Evolutionary conservation across 2,113 vertebrate species (phyloP), one percentile per base, ranked within the genome.

Genomic region (Nothoprocta perdicaria): DNA sequence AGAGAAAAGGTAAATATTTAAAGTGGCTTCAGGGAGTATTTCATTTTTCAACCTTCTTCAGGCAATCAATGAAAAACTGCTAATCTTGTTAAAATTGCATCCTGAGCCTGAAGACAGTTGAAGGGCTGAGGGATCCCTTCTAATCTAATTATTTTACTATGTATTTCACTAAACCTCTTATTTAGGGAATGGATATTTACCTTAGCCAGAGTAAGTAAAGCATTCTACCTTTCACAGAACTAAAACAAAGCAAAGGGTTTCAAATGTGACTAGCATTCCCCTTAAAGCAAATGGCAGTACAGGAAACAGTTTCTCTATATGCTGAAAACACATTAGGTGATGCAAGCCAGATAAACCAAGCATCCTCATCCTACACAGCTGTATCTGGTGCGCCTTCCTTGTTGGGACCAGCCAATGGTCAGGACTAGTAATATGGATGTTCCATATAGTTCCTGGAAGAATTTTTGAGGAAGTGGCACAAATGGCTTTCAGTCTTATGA

Each of bases 171-270:
- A 88, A 91, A 92, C 65, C 80, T 94, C 71, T 95, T 95, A 95
- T 96, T 95, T 96, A 88, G 86, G 38, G 67, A 89, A 81, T 86
- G 90, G 80, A 77, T 94, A 91, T 95, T 96, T 94, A 93, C 80
- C 85, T 94, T 93, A 89, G 82, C 63, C 84, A 93, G 73, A 76
- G 87, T 78, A 96, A 96, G 95, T 95, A 96, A 95, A 96, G 85
- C 77, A 48, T 92, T 91, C 80, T 94, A 33, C 79, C 84, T 91
- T 91, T 86, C 88, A 93, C 79, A 89, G 40, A 95, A 95, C 82
- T 94, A 89, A 96, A 93, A 93, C 92, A 95, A 95, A 96, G 92
- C 76, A 68, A 87, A 91, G 91, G 79, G 17, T 88, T 96, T 92
- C 76, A 65, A 84, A 83, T 91, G 80, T 68, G 89, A 92, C 61